These are phyloP conservation scores for Ammodytes marinus DNA, from an alignment of 2,113 vertebrate genomes.

Conservation along the genomic window DNA sequence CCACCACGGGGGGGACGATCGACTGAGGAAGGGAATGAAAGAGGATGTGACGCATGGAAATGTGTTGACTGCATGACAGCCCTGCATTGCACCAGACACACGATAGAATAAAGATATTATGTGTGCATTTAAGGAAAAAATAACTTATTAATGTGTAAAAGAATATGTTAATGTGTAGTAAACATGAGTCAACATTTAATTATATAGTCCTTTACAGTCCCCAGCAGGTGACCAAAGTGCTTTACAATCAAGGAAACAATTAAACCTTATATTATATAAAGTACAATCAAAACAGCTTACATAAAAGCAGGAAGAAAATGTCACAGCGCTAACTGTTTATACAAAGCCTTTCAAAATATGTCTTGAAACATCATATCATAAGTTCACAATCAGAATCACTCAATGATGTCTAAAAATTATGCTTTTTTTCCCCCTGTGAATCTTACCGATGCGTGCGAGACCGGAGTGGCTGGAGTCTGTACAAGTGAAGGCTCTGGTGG, in stretches of 20 bases:
- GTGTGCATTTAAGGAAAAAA: neutral
- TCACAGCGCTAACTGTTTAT: too few relatives aligned
- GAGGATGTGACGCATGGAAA: neutral
- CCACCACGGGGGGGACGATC: conserved; percentile 61
- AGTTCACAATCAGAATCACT: neutral
- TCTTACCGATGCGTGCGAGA: conserved; percentile 66
- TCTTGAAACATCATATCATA: neutral
- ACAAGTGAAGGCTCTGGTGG: conserved; percentile 47
- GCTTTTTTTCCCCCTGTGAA: neutral
- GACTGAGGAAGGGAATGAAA: conserved; percentile 47
- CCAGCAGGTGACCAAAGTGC: too few relatives aligned
- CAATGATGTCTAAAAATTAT: neutral
- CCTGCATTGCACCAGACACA: neutral
- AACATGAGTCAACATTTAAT: too few relatives aligned
- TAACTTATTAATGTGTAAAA: too few relatives aligned
- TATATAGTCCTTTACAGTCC: too few relatives aligned
- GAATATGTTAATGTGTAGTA: too few relatives aligned
- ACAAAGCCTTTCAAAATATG: neutral
- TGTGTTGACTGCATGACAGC: neutral
- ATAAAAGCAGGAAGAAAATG: too few relatives aligned
- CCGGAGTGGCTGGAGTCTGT: conserved; percentile 57
- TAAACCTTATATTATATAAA: too few relatives aligned
- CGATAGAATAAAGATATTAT: neutral
- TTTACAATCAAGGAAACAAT: too few relatives aligned
- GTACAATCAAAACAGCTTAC: too few relatives aligned